Evolutionary conservation across 2,888 invertebrate species (phyloP), one percentile per base, ranked within the genome.

Genomic region (Andrena praecox): DNA sequence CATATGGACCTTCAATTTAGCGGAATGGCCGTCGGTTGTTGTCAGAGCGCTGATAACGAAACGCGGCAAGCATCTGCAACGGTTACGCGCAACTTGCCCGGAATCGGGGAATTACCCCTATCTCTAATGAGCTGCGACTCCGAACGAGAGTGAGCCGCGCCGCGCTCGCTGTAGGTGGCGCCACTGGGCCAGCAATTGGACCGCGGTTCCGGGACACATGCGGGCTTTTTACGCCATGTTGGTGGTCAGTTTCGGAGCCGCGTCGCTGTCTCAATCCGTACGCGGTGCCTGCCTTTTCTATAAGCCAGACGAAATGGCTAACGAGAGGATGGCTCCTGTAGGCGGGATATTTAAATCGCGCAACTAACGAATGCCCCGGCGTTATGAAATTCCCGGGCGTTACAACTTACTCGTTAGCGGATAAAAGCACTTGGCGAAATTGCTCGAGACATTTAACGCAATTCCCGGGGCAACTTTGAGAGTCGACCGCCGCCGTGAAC

Each of bases 81-180:
- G 73, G 71, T 42, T 63, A 24, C 31, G 24, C 48, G 62, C 60
- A 31, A 50, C 24, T 66, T 60, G 27, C n/a, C 10, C 29, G 54
- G 63, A 56, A 76, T 63, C 52, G 63, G 63, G 60, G 76, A 84
- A 87, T 85, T 74, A 77, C 78, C 59, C 73, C 29, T 52, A 70
- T 74, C 68, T 78, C 63, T 77, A 87, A 80, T 84, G 77, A 86
- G 79, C 67, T 62, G 63, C 54, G 71, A 72, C 71, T 73, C 52
- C 33, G 54, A 59, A 76, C 68, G 66, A 76, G 66, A 76, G 72
- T 72, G 33, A 35, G 75, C 52, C 73, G 73, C 59, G 35, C 52
- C 5, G 42, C 12, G 5, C 4, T 10, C 35, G 35, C n/a, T 2
- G 20, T 20, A 52, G 6, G 10, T 42, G 31, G 62, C 54, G 29